phyloP scores from a whole-genome alignment of 2,113 vertebrate genomes.

The Hyperoodon ampullatus region DNA sequence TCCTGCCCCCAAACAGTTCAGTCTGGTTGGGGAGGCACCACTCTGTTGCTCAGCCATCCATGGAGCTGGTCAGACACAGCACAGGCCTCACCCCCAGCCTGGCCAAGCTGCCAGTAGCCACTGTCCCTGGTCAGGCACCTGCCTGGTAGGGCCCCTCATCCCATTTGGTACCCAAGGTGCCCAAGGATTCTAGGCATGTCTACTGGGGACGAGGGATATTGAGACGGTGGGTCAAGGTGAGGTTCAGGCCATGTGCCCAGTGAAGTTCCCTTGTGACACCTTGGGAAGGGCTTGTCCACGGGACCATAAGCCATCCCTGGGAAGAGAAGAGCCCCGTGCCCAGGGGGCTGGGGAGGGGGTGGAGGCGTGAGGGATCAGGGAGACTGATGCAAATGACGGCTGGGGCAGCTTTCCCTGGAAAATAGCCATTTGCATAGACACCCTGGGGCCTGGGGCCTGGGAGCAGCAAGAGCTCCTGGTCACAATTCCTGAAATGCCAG shows the following conservation, averaged over 20 bases:
- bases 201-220: background rate
- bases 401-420: slow-evolving; percentile 49
- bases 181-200: background rate
- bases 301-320: background rate
- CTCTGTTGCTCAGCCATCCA: background rate
- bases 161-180: background rate
- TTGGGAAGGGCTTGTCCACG: background rate
- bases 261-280: background rate
- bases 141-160: background rate
- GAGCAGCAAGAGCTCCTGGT: background rate
- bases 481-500: too few relatives aligned
- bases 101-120: background rate
- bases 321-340: background rate
- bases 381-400: background rate
- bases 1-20: background rate
- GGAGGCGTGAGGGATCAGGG: background rate
- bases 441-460: background rate
- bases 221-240: background rate
- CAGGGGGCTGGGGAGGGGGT: background rate
- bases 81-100: background rate
- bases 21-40: background rate
- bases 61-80: background rate
- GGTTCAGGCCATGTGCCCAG: background rate
- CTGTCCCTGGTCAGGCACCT: background rate
- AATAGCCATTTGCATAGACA: slow-evolving; percentile 43